These are phyloP conservation scores for Sinodicranocentrus sp. DNA, from an alignment of 2,888 invertebrate species.

Conservation along the genomic window DNA sequence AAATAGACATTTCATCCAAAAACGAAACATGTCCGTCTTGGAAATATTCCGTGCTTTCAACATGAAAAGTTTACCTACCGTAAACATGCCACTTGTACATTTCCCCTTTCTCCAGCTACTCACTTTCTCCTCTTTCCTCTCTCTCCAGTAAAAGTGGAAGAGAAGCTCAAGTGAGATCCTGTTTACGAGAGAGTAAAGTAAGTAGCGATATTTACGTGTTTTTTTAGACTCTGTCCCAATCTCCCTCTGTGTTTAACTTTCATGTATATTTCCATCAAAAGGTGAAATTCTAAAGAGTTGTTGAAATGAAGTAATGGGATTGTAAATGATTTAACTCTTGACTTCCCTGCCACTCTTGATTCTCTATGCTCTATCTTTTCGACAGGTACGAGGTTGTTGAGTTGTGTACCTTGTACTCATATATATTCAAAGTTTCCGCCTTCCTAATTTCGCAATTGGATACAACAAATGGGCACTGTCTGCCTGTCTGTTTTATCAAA, in stretches of 20 bases:
- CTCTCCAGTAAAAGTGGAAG: not conserved
- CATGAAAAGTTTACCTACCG: conserved; percentile 17
- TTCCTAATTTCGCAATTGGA: too few species aligned
- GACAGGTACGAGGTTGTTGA: too few species aligned
- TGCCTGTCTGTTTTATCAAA: too few species aligned
- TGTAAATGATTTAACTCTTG: conserved; percentile 63
- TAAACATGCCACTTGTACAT: conserved; percentile 1
- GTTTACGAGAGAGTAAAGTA: not conserved
- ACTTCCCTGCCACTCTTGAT: conserved; percentile 14
- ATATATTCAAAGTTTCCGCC: too few species aligned
- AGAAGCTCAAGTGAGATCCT: conserved; percentile 3
- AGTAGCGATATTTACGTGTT: too few species aligned
- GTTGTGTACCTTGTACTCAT: not conserved
- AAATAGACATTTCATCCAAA: not conserved
- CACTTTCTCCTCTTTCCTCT: not conserved
- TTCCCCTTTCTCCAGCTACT: conserved; percentile 1
- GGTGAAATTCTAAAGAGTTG: conserved; percentile 57
- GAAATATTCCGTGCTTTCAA: not conserved
- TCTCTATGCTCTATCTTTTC: conserved; percentile 6
- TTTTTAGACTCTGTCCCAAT: too few species aligned
- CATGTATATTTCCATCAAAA: conserved; percentile 36
- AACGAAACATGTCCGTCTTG: too few species aligned
- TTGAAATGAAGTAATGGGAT: conserved; percentile 66
- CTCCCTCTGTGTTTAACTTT: too few species aligned
- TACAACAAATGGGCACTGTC: too few species aligned